A percentile compares a stretch with the other conserved stretches of the same genome.
Conservation (phyloP, 2,797 vertebrate genomes). For the Acipenser oxyrinchus region DNA sequence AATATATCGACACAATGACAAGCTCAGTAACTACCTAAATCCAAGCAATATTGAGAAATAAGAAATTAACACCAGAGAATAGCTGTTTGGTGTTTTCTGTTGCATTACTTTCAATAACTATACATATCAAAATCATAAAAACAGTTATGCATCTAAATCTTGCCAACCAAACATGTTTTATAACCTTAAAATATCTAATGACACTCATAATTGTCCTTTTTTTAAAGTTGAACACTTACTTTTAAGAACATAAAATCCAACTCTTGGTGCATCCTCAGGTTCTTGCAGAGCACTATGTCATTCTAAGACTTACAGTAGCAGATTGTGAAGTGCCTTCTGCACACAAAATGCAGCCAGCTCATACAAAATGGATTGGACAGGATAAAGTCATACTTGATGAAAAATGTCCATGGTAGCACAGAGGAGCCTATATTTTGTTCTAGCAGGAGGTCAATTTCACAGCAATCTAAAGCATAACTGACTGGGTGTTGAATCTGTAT, state of each 20-base stretch:
- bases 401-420: conserved; percentile 43
- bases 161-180: too few relatives aligned
- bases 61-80: too few relatives aligned
- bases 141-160: too few relatives aligned
- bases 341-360: conserved; percentile 23
- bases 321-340: conserved; percentile 5
- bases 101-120: too few relatives aligned
- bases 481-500: conserved; percentile 10
- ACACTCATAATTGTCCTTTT: too few relatives aligned
- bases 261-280: conserved; percentile 56
- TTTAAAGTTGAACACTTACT: conserved; percentile 53
- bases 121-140: too few relatives aligned
- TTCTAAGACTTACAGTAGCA: conserved; percentile 26
- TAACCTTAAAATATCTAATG: too few relatives aligned
- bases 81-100: too few relatives aligned
- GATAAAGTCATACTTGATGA: conserved; percentile 29
- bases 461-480: neutral
- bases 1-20: too few relatives aligned
- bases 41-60: too few relatives aligned
- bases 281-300: conserved; percentile 37
- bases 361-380: conserved; percentile 25
- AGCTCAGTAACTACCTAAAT: too few relatives aligned
- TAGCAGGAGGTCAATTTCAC: neutral
- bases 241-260: conserved; percentile 69
- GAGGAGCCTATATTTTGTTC: neutral